Base-by-base conservation (phyloP, 2,888 invertebrate genomes). In the Salticus scenicus region DNA sequence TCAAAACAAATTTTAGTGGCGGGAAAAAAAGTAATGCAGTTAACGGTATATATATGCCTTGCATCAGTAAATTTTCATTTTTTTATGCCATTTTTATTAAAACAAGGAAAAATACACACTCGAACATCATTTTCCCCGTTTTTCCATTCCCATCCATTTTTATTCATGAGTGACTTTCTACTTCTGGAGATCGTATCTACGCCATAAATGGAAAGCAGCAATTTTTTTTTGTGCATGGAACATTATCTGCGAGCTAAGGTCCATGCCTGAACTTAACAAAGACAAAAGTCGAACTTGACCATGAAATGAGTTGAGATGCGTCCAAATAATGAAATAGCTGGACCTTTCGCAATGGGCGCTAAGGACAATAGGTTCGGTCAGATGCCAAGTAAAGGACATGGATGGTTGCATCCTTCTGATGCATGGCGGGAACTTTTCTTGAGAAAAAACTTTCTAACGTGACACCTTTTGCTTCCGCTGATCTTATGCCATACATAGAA, bases 321-420 rank as follows among this genome's bases (percentile, higher is more conserved):
- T 30, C 31, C 69, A 47, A 75, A 82, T 83, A 83, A 83, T 83
- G 47, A 73, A 77, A 72, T 84, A 57, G 67, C 64, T 37, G 67
- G 77, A 67, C 71, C 73, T 70, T 42, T 75, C 72, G 63, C 71
- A 76, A 71, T 33, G 37, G n/a, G 57, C 47, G 69, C 70, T 75
- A 17, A 72, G 76, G 76, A 84, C 83, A 84, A 84, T 84, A 67
- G 83, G 83, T 37, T 69, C 67, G 83, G 83, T 84, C 83, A 84
- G 69, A 77, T 73, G 41, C 64, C 33, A 67, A n/a, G 7, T 17
- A 71, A 71, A 67, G 67, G 77, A 42, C 66, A 66, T 66, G 73
- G 17, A 51, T 71, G 47, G 28, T 41, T 28, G 41, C 42, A 12
- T 67, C 71, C 42, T 71, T 71, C 73, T 69, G 74, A 79, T 31